Base-by-base conservation (phyloP, 2,888 invertebrate species). In the Hetaerina titia region DNA sequence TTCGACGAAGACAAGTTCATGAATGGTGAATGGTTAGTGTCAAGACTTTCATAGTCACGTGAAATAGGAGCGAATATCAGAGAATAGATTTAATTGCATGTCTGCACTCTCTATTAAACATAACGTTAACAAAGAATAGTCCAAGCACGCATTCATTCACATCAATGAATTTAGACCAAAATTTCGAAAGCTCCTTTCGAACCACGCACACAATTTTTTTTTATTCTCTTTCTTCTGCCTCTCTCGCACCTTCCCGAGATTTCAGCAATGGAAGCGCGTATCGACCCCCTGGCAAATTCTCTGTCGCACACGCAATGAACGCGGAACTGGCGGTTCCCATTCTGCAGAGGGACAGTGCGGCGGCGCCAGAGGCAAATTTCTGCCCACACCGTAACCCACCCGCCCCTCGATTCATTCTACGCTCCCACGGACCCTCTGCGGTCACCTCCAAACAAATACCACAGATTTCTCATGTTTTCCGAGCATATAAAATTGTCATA, bases 321-420 rank as follows among this genome's bases (percentile, higher is more conserved):
- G 56, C 69, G 69, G 64, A 69, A 69, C 64, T 64, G 90, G 92
- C 74, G 92, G 92, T 69, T 7, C 22, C 92, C 92, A 56, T 64
- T 92, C 92, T 92, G 92, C 92, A 56, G 57, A 92, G 69, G 92
- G 92, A 92, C 92, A 74, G 69, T 92, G 92, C 92, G 92, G 92
- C 92, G 69, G 92, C 64, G 90, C 64, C 90, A 63, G 90, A 25
- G 25, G 25, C 69, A 22, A 69, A 64, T 45, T 69, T 69, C 92
- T 69, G 19, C 64, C 92, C 63, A 60, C 64, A 45, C 64, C 63
- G 31, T 25, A 45, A 22, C 90, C 63, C 31, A 45, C 90, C 90
- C 90, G 60, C 90, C 56, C 63, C 56, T 31, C 25, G 25, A 81
- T 81, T 81, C 31, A 31, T 81, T 81, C 25, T 31, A 81, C 81